Evolutionary conservation across 2,797 vertebrate genomes (phyloP).

Genomic region (Margarornis squamiger): DNA sequence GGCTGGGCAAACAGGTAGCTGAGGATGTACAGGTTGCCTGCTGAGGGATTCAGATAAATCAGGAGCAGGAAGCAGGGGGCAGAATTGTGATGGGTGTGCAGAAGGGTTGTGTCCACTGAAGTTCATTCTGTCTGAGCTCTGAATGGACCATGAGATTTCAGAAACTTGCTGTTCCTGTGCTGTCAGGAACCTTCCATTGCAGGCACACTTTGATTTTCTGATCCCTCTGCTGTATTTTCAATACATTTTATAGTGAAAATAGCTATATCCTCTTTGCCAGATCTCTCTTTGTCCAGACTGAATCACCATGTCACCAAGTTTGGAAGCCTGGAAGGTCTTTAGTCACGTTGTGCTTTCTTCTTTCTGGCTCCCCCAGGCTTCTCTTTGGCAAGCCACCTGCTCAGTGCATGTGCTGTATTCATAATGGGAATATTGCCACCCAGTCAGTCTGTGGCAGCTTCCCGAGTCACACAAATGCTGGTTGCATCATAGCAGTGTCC

Average conservation of each 20-base stretch:
- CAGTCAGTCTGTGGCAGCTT: not conserved
- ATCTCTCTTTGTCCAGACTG: not conserved
- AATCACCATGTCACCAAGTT: not conserved
- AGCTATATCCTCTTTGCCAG: not conserved
- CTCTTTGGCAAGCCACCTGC: not conserved
- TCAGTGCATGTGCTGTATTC: not conserved
- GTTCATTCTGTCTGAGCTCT: not conserved
- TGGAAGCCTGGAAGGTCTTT: not conserved
- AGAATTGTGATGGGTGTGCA: not conserved
- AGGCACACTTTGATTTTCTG: not conserved
- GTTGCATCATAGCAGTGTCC: not conserved
- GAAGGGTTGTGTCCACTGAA: not conserved
- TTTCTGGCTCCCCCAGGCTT: not conserved
- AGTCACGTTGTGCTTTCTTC: not conserved
- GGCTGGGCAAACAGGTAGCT: not conserved
- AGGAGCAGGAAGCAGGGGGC: not conserved
- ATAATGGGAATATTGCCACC: not conserved
- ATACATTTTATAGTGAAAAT: not conserved
- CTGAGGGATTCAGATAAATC: not conserved
- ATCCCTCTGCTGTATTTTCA: not conserved
- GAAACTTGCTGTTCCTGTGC: not conserved
- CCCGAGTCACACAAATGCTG: not conserved
- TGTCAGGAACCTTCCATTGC: not conserved
- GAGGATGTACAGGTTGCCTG: not conserved
- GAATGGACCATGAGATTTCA: not conserved